Conservation (phyloP, 2,797 vertebrate species). For the Thripadectes ignobilis region DNA sequence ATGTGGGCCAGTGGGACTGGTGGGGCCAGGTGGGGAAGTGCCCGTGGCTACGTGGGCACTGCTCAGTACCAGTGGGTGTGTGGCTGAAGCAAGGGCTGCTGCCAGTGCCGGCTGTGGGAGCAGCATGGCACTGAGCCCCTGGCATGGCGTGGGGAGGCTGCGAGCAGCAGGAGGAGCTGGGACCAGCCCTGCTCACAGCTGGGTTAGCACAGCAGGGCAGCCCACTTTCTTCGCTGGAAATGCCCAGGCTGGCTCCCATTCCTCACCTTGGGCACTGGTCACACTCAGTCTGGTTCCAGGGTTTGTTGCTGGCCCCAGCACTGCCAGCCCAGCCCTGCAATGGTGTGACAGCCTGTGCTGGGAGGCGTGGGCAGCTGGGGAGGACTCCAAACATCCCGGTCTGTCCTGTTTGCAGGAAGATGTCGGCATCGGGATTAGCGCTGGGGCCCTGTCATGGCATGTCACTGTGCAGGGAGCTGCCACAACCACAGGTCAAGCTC, state of each 20-base stretch:
- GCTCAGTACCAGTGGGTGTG: accelerated
- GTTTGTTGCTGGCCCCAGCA: accelerated
- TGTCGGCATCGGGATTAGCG: neutral
- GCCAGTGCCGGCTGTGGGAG: accelerated
- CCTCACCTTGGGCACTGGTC: accelerated
- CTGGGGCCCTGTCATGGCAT: accelerated
- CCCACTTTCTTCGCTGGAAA: accelerated
- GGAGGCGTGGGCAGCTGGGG: accelerated
- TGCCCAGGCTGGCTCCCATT: neutral
- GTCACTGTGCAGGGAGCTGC: neutral
- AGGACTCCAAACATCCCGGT: neutral
- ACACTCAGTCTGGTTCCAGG: accelerated
- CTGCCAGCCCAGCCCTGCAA: neutral
- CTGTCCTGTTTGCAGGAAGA: neutral
- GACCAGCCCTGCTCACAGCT: accelerated
- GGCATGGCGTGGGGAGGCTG: accelerated
- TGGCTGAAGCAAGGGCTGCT: neutral
- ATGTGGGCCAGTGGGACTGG: neutral
- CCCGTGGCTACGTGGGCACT: neutral
- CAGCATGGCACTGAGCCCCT: neutral
- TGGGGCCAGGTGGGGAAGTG: neutral
- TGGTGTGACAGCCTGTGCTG: accelerated
- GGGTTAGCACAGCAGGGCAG: neutral
- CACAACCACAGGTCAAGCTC: accelerated
- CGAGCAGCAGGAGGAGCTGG: accelerated